Evolutionary conservation across 2,888 invertebrate genomes (phyloP), one percentile per base, ranked within the genome.

Genomic region (Callimorpha dominula): DNA sequence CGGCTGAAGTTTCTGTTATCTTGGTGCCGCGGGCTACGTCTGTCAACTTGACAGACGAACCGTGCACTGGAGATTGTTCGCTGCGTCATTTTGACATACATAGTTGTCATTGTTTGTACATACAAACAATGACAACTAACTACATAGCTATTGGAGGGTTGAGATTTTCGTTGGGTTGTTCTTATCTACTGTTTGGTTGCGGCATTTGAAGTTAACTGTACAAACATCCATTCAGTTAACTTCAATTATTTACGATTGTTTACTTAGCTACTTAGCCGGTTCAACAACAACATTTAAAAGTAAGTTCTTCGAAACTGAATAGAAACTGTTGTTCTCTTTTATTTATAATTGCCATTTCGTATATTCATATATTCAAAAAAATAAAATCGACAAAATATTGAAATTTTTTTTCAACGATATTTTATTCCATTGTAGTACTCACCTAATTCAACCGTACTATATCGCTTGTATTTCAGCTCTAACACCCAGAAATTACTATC

Each of bases 21-120:
- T 79, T n/a, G 3, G 12, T 31, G 75, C 83, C 81, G 50, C 78
- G 65, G 81, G 83, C 77, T 68, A n/a, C 52, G 83, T 80, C 82
- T 82, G 77, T 78, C 83, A 81, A 78, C 69, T 83, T 83, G 83
- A 78, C 78, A 82, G 81, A 79, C 78, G 40, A 73, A 78, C 64
- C 50, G 50, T 68, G 68, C 54, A 54, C 64, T 68, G 17, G 17
- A 60, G 63, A 54, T 72, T 71, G 62, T 75, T 75, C 64, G 72
- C 49, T 68, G 50, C 17, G 72, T 74, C 60, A 80, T 71, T 72
- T 64, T 67, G 68, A 68, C 43, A 49, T 46, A 72, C 68, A 63
- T 15, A 62, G 52, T 64, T 64, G 66, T 66, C 66, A 52, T 46
- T 70, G 63, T 64, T 64, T 54, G 57, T 65, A 57, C 54, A n/a